These are phyloP conservation scores for Trinorchestia longiramus DNA, from an alignment of 1,140 invertebrate species.

Conservation along the genomic window DNA sequence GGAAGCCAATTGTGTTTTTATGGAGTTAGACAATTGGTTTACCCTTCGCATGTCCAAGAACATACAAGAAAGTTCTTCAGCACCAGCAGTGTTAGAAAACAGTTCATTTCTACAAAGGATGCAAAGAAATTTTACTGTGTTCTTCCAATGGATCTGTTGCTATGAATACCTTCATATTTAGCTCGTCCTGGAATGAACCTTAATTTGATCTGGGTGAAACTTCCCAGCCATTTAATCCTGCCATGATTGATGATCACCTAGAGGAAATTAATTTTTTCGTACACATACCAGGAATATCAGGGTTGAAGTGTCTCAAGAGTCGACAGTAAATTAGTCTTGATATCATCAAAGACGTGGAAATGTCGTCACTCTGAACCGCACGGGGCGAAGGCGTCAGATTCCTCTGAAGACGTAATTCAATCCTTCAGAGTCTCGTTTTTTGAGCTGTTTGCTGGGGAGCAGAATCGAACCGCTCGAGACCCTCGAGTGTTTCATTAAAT, in stretches of 20 bases:
- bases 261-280: neutral
- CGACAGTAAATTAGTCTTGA: neutral
- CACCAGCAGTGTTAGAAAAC: neutral
- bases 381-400: neutral
- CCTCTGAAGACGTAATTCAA: constrained; percentile 47
- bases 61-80: neutral
- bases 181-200: neutral
- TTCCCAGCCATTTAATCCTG: neutral
- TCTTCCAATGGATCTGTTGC: neutral
- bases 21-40: neutral
- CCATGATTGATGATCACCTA: neutral
- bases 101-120: neutral
- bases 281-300: neutral
- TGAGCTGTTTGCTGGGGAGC: constrained; percentile 26
- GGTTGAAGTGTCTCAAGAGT: neutral
- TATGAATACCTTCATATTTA: neutral
- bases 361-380: neutral
- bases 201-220: neutral
- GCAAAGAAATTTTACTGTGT: neutral
- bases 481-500: constrained; percentile 54
- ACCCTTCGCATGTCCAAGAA: neutral
- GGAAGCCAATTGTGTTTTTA: constrained; percentile 17
- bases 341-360: neutral
- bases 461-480: constrained; percentile 41
- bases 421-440: constrained; percentile 34